Percentiles rank a stretch among this genome's conserved stretches.
These are phyloP conservation scores for Carterocephalus palaemon DNA, from an alignment of 2,888 invertebrate species.

Conservation along the genomic window DNA sequence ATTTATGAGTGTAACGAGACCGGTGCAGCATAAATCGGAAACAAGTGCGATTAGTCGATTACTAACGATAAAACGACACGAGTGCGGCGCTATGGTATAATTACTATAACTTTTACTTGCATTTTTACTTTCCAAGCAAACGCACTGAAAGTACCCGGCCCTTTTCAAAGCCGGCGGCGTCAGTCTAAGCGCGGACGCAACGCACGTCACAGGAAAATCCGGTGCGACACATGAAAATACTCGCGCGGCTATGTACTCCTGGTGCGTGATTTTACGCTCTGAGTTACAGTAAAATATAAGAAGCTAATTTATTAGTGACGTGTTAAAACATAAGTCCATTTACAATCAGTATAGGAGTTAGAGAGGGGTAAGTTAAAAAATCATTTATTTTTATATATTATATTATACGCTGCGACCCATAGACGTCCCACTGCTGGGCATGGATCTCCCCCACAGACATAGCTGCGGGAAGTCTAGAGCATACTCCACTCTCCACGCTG, in stretches of 20 bases:
- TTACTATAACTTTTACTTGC: slow-evolving; percentile 52
- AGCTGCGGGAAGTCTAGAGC: no score
- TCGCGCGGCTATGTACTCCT: slow-evolving; percentile 23
- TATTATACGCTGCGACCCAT: no score
- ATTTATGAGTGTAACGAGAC: slow-evolving; percentile 15
- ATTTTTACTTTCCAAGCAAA: slow-evolving; percentile 60
- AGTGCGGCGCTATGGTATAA: slow-evolving; percentile 39
- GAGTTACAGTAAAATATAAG: no score
- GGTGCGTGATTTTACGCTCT: slow-evolving; percentile 24
- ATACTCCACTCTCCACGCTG: no score
- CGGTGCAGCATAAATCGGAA: slow-evolving; percentile 22
- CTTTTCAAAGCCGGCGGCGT: slow-evolving; percentile 50
- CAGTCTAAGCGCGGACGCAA: slow-evolving; percentile 39
- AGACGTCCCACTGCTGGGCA: no score
- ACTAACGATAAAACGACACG: slow-evolving; percentile 22
- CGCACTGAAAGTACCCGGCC: slow-evolving; percentile 46
- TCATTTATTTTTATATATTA: no score
- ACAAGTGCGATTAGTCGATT: slow-evolving; percentile 20
- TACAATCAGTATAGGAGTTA: no score
- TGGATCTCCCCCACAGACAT: no score
- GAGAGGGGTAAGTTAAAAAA: no score
- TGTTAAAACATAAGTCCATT: no score
- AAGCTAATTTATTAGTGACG: no score
- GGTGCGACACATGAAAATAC: slow-evolving; percentile 21
- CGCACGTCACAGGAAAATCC: slow-evolving; percentile 33